A percentile compares a stretch with the other conserved stretches of the same genome.
phyloP scores from a whole-genome alignment of 2,888 invertebrate species.

The Platerodrilus igneus region DNA sequence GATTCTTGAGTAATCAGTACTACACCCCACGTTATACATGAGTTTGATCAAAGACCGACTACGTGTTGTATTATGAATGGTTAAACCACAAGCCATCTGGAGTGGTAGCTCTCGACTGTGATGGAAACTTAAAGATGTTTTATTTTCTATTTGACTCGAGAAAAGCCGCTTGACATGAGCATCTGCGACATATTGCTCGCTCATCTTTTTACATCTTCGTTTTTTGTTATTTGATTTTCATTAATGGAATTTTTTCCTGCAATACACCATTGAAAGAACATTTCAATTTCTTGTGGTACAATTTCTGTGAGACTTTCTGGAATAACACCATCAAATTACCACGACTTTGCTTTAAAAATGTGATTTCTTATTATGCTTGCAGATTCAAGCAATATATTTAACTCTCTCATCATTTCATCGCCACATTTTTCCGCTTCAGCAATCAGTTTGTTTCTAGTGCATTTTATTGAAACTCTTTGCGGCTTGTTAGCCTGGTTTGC shows the following conservation, averaged over 20 bases:
- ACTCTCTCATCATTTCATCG: constrained; percentile 7
- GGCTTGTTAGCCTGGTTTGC: no score
- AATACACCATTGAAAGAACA: constrained; percentile 8
- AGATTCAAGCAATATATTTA: constrained; percentile 6
- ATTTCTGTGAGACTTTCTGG: constrained; percentile 4
- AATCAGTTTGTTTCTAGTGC: no score
- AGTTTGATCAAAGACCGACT: constrained; percentile 7
- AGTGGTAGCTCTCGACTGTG: constrained; percentile 4
- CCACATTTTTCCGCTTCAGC: constrained; percentile 5
- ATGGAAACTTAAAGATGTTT: constrained; percentile 3
- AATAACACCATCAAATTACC: constrained; percentile 7
- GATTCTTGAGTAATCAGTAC: no score
- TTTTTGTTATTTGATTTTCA: constrained; percentile 1
- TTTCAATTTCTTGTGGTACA: no score
- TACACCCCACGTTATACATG: constrained; percentile 6
- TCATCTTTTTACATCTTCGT: constrained; percentile 6
- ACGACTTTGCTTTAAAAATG: constrained; percentile 3
- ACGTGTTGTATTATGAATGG: constrained; percentile 6
- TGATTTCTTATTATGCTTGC: constrained; percentile 6
- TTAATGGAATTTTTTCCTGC: constrained; percentile 4
- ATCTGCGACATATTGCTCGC: constrained; percentile 7
- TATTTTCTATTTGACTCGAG: constrained; percentile 7
- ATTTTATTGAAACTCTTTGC: no score
- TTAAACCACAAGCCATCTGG: constrained; percentile 3
- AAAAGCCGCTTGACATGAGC: constrained; percentile 3